Evolutionary conservation across 2,888 invertebrate species (phyloP).

Genomic region (Caprella mutica): DNA sequence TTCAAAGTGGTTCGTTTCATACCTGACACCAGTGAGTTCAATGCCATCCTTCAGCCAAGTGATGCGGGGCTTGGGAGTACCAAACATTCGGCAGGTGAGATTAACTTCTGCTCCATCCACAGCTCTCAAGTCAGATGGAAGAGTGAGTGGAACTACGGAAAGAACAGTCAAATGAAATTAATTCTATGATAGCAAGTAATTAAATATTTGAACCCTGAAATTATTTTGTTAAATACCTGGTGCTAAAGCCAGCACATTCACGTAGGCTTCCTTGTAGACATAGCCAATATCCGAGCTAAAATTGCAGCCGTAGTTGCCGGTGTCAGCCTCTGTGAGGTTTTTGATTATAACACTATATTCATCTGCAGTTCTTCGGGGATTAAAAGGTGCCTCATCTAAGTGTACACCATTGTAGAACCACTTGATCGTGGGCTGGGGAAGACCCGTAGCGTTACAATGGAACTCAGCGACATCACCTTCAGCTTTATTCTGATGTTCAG

Average conservation of each 20-base stretch:
- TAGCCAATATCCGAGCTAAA: constrained; percentile 97
- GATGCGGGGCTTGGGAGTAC: constrained; percentile 87
- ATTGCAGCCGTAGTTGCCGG: constrained; percentile 97
- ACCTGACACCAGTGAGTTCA: constrained; percentile 76
- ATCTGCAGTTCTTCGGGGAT: constrained; percentile 57
- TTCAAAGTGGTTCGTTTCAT: too few species aligned
- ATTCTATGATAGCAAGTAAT: too few species aligned
- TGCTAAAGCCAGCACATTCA: constrained; percentile 80
- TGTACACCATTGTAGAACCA: constrained; percentile 96
- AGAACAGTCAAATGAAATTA: constrained; percentile 51
- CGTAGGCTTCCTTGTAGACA: constrained; percentile 92
- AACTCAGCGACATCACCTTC: constrained; percentile 83
- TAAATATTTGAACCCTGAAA: too few species aligned
- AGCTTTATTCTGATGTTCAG: constrained; percentile 71
- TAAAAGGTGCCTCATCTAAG: constrained; percentile 57
- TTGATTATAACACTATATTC: constrained; percentile 62
- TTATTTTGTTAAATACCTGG: too few species aligned
- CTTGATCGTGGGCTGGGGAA: constrained; percentile 78
- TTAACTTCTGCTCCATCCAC: constrained; percentile 71
- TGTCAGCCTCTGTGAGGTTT: constrained; percentile 71
- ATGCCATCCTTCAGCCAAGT: constrained; percentile 76
- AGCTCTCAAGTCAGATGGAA: constrained; percentile 63
- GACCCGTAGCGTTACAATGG: constrained; percentile 74
- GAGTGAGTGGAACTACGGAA: constrained; percentile 75
- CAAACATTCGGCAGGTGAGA: constrained; percentile 82